Evolutionary conservation across 1,140 invertebrate genomes (phyloP), one percentile per base, ranked within the genome.

Genomic region (Hyles euphorbiae): DNA sequence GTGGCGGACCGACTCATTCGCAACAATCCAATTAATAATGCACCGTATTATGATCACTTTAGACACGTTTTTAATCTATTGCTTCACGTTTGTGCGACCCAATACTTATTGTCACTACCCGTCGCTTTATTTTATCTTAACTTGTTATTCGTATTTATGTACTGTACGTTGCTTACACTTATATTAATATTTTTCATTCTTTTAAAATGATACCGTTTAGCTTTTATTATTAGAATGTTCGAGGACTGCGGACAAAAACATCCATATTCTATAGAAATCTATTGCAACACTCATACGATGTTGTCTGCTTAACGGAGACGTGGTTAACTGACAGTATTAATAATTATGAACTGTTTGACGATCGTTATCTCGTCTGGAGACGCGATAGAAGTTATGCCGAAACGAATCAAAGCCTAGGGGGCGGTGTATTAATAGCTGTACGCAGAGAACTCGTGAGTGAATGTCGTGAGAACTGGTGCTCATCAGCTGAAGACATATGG

Each of bases 351-450:
- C 45, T 70, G 3, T 62, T 70, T 32, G 63, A 61, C 22, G 22
- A 22, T 22, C 22, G 22, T 22, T 72, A 64, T 48, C 5, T 59
- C 2, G 59, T 68, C 0, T 66, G 59, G 58, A 57, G 70, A 52
- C 67, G 67, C 5, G 70, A 72, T 53, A 53, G 70, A 48, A 60
- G 63, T 45, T 72, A 67, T 33, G 33, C 43, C 3, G 1, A 22
- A 2, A 67, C 67, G 4, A 58, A 55, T 10, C 70, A 69, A 45
- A 32, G 33, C 2, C n/a, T 56, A 12, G 67, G 67, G 5, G 63
- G 70, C 32, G 69, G 69, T 12, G 65, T 71, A 32, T 11, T 71
- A 8, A 59, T 71, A 22, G 69, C 65, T 32, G 51, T 65, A 11
- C 55, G 56, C 4, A 44, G 65, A 3, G 54, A 67, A 33, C 47